Evolutionary conservation across 2,888 invertebrate genomes (phyloP), one percentile per base, ranked within the genome.

Genomic region (Coleophora flavipennella): DNA sequence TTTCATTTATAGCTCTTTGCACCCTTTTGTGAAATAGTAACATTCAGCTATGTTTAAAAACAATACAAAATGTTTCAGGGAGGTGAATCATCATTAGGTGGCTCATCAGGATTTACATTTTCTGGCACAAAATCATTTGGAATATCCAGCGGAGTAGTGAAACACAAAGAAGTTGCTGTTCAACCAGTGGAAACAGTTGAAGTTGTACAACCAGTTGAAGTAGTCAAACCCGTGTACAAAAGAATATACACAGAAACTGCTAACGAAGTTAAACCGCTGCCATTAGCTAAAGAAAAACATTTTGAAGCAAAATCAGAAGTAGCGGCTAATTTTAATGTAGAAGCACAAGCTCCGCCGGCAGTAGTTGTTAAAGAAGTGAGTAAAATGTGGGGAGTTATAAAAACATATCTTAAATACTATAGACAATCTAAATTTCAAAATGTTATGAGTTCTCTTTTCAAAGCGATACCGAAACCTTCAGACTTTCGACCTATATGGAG

Each of bases 341-440:
- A 62, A 44, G 51, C 55, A 40, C 35, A 66, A 31, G 49, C 46
- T 20, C 49, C 58, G 46, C 65, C 66, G 12, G 43, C 64, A 25
- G 61, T 57, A 13, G 35, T 70, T 40, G 62, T 70, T 1, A 72
- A 78, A 64, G 78, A 83, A 70, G 80, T 83, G 70, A 80, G 80
- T 80, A 68, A 54, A 36, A 12, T 35, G 20, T 48, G 53, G 55
- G 41, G 39, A 46, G 35, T 42, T 14, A 33, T 44, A 33, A 38
- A 39, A 26, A 49, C 42, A 39, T 46, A 44, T 39, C 42, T 41
- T 36, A 45, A 39, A 44, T 33, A 47, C 41, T 43, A 50, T 47
- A 43, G 42, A 20, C 46, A 41, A 41, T 41, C 57, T 47, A 45
- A 51, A 48, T 62, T 69, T 44, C 57, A 64, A 51, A 46, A 51